phyloP scores from a whole-genome alignment of 2,888 invertebrate species.

The Hemistola chrysoprasaria region DNA sequence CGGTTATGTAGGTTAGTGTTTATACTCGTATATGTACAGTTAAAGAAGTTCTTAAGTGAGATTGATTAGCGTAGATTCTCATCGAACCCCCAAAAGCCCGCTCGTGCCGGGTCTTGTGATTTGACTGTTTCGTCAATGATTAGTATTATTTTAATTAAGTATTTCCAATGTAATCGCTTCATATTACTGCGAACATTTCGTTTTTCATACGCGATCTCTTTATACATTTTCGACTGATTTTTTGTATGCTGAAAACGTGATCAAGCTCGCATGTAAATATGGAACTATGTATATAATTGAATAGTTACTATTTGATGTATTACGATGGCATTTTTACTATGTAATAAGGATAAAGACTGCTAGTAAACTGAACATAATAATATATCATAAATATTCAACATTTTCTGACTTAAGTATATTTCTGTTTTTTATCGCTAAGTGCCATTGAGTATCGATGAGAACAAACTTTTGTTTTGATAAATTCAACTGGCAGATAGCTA shows the following conservation, averaged over 20 bases:
- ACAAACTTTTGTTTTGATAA: background rate
- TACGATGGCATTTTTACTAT: conserved; percentile 31
- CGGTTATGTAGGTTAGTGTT: too few species aligned
- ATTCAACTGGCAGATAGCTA: conserved; percentile 1
- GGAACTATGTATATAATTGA: conserved; percentile 47
- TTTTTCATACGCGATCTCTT: conserved; percentile 52
- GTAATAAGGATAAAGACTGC: conserved; percentile 38
- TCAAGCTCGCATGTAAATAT: conserved; percentile 40
- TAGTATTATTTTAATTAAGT: conserved; percentile 41
- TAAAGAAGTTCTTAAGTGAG: too few species aligned
- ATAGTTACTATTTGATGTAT: conserved; percentile 27
- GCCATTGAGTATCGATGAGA: conserved; percentile 7
- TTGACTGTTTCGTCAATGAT: conserved; percentile 32
- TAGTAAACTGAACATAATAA: conserved; percentile 27
- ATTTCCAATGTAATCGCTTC: conserved; percentile 42
- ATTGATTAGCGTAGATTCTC: too few species aligned
- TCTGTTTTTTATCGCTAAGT: conserved; percentile 12
- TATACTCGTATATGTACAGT: too few species aligned
- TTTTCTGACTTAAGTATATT: conserved; percentile 10
- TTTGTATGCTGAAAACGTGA: conserved; percentile 30
- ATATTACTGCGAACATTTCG: conserved; percentile 45
- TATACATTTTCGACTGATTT: conserved; percentile 66
- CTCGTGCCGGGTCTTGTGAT: conserved; percentile 23
- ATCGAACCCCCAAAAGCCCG: too few species aligned
- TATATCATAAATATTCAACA: conserved; percentile 14